Evolutionary conservation across 2,797 vertebrate species (phyloP), one percentile per base, ranked within the genome.

Genomic region (Anguilla marmorata): DNA sequence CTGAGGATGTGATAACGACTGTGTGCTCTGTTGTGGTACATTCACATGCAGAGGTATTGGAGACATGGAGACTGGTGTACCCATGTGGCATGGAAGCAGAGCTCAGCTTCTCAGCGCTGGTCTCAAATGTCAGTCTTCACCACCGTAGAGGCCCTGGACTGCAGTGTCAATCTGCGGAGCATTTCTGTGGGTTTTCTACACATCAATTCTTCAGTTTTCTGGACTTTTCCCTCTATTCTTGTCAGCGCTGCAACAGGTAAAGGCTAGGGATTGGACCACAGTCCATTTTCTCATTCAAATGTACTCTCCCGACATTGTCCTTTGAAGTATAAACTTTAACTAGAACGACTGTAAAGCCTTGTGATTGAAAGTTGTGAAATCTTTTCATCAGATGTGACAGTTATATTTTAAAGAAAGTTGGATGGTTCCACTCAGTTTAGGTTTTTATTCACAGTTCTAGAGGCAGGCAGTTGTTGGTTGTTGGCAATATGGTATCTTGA

Each of bases 41-140:
- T 14, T 30, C 58, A 89, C 84, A 52, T 90, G 85, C 90, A 98
- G 97, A 96, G 88, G 88, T 94, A 0, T 96, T 94, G 0, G 92
- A 85, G 24, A 94, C 90, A 87, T 93, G 89, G 88, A 89, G 11
- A 0, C 66, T 97, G 92, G 90, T 85, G 50, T 98, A 97, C 91
- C 92, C 91, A 0, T 97, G 97, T 0, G 95, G 96, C 2, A 95
- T 87, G 0, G 93, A 88, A 89, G 96, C 95, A 89, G 94, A 98
- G 93, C 92, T 98, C 41, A 93, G 89, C 91, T 98, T 97, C 91
- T 96, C 95, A 1, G 93, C 91, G 2, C 91, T 97, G 88, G 98
- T 97, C 94, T 97, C 97, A 54, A 98, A 98, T 0, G 92, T 97
- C 85, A 89, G 93, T 94, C 79, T 97, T 97, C 19, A 97, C 96